A percentile compares a stretch with the other conserved stretches of the same genome.
phyloP scores from a whole-genome alignment of 2,113 vertebrate species.

The Oriolus oriolus region DNA sequence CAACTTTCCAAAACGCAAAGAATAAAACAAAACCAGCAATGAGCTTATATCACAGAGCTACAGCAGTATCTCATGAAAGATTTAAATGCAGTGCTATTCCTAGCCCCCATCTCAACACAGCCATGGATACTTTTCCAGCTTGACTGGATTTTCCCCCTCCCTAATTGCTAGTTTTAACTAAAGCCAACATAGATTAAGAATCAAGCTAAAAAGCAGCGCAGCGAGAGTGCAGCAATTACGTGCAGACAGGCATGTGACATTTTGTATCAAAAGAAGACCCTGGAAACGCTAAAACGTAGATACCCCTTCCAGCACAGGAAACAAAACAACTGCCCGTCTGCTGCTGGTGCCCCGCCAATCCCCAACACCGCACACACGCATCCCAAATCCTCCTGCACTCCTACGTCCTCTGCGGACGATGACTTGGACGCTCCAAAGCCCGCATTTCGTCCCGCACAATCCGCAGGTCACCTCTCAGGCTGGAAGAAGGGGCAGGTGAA shows the following conservation, averaged over 20 bases:
- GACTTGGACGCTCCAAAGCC: background rate
- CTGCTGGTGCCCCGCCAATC: background rate
- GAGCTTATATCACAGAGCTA: background rate
- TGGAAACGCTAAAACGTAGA: background rate
- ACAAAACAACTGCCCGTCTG: background rate
- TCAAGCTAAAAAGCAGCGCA: background rate
- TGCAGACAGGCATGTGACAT: background rate
- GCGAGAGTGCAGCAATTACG: background rate
- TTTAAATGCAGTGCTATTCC: background rate
- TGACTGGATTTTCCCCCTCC: constrained; percentile 9
- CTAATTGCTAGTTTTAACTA: constrained; percentile 9
- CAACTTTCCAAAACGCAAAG: background rate
- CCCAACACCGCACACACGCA: background rate
- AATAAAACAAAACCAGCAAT: background rate
- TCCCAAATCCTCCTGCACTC: background rate
- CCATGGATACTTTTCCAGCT: background rate
- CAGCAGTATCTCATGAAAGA: background rate
- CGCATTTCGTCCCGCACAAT: background rate
- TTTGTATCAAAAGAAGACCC: background rate
- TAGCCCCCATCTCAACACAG: background rate
- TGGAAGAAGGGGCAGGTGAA: background rate
- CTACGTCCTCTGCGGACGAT: background rate
- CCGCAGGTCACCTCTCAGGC: background rate
- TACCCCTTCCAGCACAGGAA: background rate
- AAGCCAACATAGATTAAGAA: background rate